Percentiles rank a stretch among this genome's conserved stretches.
Conservation (phyloP, 2,797 vertebrate genomes). For the Nasua narica region DNA sequence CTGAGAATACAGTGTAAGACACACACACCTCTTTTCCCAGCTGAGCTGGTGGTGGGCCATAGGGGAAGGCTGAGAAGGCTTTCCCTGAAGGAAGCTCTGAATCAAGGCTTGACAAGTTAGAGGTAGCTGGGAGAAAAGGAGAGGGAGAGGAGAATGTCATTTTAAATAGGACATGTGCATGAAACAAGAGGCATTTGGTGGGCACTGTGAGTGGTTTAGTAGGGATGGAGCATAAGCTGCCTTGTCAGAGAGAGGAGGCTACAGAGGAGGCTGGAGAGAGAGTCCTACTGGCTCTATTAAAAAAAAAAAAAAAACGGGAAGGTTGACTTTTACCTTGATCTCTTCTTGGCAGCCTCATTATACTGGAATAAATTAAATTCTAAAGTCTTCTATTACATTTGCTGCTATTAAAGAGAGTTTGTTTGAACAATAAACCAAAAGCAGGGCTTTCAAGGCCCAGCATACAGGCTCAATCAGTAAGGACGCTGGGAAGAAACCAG, state of each 20-base stretch:
- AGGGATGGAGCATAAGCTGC: not conserved
- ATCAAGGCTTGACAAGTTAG: not conserved
- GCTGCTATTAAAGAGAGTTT: not conserved
- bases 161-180: not conserved
- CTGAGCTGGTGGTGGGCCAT: not conserved
- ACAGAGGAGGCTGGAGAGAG: not conserved
- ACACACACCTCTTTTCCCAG: not conserved
- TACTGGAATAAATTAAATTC: slow-evolving; percentile 52
- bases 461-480: not conserved
- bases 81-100: not conserved
- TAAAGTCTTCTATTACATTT: slow-evolving; percentile 26
- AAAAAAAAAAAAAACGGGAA: not conserved
- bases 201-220: not conserved
- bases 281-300: not conserved
- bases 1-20: not conserved
- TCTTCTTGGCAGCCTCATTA: slow-evolving; percentile 34
- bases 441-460: not conserved
- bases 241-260: not conserved
- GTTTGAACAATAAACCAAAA: slow-evolving; percentile 37
- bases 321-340: slow-evolving; percentile 49
- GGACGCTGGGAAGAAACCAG: not conserved
- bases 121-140: not conserved
- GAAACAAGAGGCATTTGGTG: not conserved
- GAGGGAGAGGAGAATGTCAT: not conserved
- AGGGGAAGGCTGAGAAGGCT: not conserved